phyloP scores from a whole-genome alignment of 2,888 invertebrate species.

The Caenorhabditis afra region DNA sequence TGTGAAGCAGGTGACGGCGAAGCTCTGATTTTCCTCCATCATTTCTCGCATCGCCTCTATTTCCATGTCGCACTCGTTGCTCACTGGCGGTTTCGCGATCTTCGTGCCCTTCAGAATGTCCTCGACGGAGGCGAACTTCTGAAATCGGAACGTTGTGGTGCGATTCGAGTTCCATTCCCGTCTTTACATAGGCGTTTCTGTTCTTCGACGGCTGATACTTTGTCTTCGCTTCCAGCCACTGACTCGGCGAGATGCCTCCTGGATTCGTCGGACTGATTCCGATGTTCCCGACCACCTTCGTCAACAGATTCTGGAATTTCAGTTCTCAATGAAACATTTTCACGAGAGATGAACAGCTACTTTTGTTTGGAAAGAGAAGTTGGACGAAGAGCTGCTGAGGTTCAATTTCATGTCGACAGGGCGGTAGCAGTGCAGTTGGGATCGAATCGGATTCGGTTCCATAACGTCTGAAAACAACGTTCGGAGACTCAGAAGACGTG shows the following conservation, averaged over 20 bases:
- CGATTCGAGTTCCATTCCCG: background rate
- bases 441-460: conserved; percentile 18
- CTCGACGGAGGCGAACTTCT: conserved; percentile 66
- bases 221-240: conserved; percentile 62
- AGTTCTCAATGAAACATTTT: background rate
- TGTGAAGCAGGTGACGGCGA: conserved; percentile 58
- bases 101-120: conserved; percentile 56
- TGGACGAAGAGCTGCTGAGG: conserved; percentile 48
- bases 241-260: conserved; percentile 47
- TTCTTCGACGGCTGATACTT: conserved; percentile 58
- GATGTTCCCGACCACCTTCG: conserved; percentile 1
- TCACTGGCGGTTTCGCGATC: conserved; percentile 49
- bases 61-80: conserved; percentile 56
- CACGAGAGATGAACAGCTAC: too few species aligned
- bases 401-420: conserved; percentile 26
- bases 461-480: background rate
- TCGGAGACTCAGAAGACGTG: background rate
- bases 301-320: conserved; percentile 29
- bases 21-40: conserved; percentile 64
- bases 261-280: conserved; percentile 3
- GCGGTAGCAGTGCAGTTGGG: conserved; percentile 37
- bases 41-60: conserved; percentile 60
- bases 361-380: conserved; percentile 6
- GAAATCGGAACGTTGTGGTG: conserved; percentile 7
- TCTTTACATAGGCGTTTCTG: conserved; percentile 54